Percentiles rank a stretch among this genome's conserved stretches.
These are phyloP conservation scores for Tyrannus savana DNA, from an alignment of 2,113 vertebrate species.

Conservation along the genomic window DNA sequence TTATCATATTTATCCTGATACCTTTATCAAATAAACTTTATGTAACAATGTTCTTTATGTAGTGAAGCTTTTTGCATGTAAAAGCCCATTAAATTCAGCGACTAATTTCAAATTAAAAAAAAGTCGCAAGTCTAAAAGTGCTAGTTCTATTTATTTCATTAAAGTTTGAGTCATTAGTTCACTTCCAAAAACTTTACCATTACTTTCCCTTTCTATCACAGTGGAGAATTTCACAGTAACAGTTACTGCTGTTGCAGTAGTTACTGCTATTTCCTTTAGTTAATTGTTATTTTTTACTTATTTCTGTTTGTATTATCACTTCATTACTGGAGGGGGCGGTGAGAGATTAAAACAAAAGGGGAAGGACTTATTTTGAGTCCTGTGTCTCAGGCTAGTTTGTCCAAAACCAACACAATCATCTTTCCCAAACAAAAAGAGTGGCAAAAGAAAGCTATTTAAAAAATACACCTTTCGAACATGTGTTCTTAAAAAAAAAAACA, in stretches of 20 bases:
- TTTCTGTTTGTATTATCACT: neutral
- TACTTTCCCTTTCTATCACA: neutral
- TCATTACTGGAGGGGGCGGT: neutral
- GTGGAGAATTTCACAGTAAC: neutral
- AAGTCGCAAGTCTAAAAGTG: neutral
- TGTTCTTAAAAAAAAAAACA: neutral
- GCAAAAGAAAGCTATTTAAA: neutral
- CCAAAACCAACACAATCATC: neutral
- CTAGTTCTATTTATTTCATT: neutral
- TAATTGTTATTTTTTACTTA: neutral
- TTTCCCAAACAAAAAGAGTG: neutral
- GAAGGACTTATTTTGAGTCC: neutral
- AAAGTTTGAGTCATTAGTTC: neutral
- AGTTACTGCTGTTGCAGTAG: neutral
- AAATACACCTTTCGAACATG: neutral
- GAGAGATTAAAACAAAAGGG: neutral
- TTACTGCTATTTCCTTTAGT: neutral
- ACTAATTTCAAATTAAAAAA: neutral
- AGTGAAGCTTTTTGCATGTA: neutral
- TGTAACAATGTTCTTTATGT: neutral
- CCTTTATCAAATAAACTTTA: neutral
- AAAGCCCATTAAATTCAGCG: neutral
- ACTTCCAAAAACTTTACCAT: neutral
- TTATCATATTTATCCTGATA: neutral
- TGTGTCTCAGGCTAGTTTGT: neutral